A percentile compares a stretch with the other conserved stretches of the same genome.
Conservation (phyloP, 2,888 invertebrate genomes). For the Balanococcus diminutus region DNA sequence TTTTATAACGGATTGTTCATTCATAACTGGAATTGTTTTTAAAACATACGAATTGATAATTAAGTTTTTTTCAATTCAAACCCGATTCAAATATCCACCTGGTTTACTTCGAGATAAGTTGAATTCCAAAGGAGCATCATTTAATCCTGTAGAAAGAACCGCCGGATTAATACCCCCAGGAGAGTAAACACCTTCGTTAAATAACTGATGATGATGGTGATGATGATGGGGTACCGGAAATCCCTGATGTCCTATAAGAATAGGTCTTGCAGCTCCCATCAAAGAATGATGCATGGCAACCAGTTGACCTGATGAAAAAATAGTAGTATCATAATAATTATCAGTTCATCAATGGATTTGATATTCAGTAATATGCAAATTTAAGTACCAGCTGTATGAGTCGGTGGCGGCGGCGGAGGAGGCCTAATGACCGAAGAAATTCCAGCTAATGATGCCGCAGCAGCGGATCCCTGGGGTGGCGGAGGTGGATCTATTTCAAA, state of each 20-base stretch:
- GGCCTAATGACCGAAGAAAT: slow-evolving; percentile 40
- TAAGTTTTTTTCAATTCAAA: background rate
- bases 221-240: slow-evolving; percentile 25
- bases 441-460: background rate
- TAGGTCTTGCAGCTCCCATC: slow-evolving; percentile 36
- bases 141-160: slow-evolving; percentile 42
- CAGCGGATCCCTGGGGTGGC: background rate
- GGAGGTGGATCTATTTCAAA: slow-evolving; percentile 29
- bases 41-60: background rate
- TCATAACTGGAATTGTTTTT: background rate
- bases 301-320: slow-evolving; percentile 14
- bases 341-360: background rate
- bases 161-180: slow-evolving; percentile 2
- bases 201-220: slow-evolving; percentile 21
- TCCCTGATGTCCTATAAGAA: slow-evolving; percentile 42
- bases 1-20: background rate
- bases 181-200: slow-evolving; percentile 24
- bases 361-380: background rate
- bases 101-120: slow-evolving; percentile 16
- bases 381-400: slow-evolving; percentile 6
- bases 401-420: slow-evolving; percentile 38
- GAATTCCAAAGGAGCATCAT: slow-evolving; percentile 51
- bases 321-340: background rate
- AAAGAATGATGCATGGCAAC: slow-evolving; percentile 46
- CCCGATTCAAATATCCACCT: background rate